Evolutionary conservation across 2,113 vertebrate genomes (phyloP), one percentile per base, ranked within the genome.

Genomic region (Sciurus niger): DNA sequence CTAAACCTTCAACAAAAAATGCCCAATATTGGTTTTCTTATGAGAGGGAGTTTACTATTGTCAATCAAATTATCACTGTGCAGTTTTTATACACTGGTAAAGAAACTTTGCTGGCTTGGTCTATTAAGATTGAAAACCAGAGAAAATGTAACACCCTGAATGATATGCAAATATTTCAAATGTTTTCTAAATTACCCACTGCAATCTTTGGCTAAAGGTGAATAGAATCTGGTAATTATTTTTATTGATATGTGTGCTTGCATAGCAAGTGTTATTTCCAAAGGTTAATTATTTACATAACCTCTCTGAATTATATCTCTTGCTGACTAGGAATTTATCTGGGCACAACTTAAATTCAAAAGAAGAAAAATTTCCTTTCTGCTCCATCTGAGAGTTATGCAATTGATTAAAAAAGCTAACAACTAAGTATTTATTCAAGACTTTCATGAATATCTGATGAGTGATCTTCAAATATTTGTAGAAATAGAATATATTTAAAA

Each of bases 241-340:
- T 98, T 97, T 97, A 97, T 96, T 97, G 93, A 98, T 98, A 98
- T 90, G 78, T 93, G 90, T 90, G 92, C 92, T 98, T 20, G 3
- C 92, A 97, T 92, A 97, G 87, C 34, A 98, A 98, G 87, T 95
- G 90, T 96, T 98, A 98, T 98, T 98, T 98, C 93, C 98, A 98
- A 97, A 98, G 98, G 98, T 98, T 98, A 99, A 98, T 98, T 98
- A 98, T 98, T 98, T 98, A 96, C n/a, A 94, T 97, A 98, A 98
- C 97, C 94, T 94, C 48, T 96, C 94, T 98, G 92, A 98, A 22
- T 97, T 85, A 65, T 97, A 94, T 95, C 95, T 96, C 70, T 25
- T 92, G 82, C 73, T 98, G 97, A 97, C n/a, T 84, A 85, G 48
- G 73, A 97, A 85, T 97, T 85, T 93, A 28, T 85, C 86, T 98